A percentile compares a stretch with the other conserved stretches of the same genome.
Conservation (phyloP, 2,888 invertebrate species). For the Electrophaes corylata region DNA sequence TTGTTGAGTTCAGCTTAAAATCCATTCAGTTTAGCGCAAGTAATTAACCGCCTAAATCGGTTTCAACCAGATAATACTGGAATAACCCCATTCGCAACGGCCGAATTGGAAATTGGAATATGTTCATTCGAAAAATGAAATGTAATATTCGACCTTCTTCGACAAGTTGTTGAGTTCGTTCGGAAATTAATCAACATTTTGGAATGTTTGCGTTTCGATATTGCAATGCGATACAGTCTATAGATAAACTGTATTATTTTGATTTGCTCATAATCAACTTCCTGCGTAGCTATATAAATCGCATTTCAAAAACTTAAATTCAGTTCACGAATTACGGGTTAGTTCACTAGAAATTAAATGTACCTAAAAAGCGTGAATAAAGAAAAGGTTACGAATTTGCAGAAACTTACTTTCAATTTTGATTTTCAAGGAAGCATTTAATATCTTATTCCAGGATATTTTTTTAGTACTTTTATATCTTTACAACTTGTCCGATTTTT, state of each 20-base stretch:
- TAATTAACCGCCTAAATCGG: constrained; percentile 31
- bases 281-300: background rate
- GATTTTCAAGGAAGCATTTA: background rate
- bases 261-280: background rate
- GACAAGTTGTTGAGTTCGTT: constrained; percentile 7
- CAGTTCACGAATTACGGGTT: no score
- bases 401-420: background rate
- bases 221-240: background rate
- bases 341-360: background rate
- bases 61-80: constrained; percentile 39
- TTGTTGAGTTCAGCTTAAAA: constrained; percentile 21
- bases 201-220: background rate
- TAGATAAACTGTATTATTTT: background rate
- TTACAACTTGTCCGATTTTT: no score
- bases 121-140: constrained; percentile 33
- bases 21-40: constrained; percentile 7
- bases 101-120: constrained; percentile 34
- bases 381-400: background rate
- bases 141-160: constrained; percentile 31
- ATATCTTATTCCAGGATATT: background rate
- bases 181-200: constrained; percentile 10
- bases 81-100: constrained; percentile 40
- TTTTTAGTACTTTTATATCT: no score
- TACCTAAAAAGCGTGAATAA: background rate
- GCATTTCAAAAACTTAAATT: no score